Evolutionary conservation across 2,888 invertebrate species (phyloP).

Genomic region (Thyatira batis): DNA sequence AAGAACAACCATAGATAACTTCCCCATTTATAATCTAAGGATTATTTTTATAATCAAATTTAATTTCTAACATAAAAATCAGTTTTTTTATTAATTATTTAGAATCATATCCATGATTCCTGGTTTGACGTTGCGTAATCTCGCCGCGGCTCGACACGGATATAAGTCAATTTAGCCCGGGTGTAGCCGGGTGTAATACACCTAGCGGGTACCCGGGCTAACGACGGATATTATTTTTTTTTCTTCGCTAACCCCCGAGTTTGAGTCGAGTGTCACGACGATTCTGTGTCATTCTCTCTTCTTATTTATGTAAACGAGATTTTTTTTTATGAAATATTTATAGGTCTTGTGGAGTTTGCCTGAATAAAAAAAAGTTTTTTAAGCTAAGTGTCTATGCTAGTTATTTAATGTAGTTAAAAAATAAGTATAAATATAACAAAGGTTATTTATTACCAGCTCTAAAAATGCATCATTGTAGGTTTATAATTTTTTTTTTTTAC

Average conservation of each 20-base stretch:
- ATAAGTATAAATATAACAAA: too few relatives aligned
- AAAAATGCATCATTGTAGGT: too few relatives aligned
- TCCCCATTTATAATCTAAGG: too few relatives aligned
- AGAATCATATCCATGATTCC: constrained; percentile 11
- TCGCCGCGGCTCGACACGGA: constrained; percentile 46
- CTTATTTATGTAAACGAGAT: not conserved
- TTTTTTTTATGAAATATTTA: constrained; percentile 2
- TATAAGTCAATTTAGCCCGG: constrained; percentile 53
- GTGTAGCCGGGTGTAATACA: constrained; percentile 45
- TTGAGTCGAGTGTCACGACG: constrained; percentile 11
- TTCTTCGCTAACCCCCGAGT: constrained; percentile 14
- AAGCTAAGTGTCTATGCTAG: too few relatives aligned
- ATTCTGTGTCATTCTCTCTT: not conserved
- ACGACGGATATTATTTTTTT: constrained; percentile 37
- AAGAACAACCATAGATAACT: too few relatives aligned
- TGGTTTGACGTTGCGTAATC: constrained; percentile 30
- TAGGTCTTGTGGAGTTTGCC: not conserved
- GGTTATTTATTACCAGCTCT: too few relatives aligned
- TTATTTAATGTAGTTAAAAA: too few relatives aligned
- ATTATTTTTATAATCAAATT: too few relatives aligned
- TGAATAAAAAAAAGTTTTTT: not conserved
- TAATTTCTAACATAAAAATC: too few relatives aligned
- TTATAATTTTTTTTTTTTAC: too few relatives aligned
- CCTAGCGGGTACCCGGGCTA: constrained; percentile 30
- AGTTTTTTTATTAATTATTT: too few relatives aligned